phyloP scores from a whole-genome alignment of 2,888 invertebrate species.

The Cheiracanthium punctorium region DNA sequence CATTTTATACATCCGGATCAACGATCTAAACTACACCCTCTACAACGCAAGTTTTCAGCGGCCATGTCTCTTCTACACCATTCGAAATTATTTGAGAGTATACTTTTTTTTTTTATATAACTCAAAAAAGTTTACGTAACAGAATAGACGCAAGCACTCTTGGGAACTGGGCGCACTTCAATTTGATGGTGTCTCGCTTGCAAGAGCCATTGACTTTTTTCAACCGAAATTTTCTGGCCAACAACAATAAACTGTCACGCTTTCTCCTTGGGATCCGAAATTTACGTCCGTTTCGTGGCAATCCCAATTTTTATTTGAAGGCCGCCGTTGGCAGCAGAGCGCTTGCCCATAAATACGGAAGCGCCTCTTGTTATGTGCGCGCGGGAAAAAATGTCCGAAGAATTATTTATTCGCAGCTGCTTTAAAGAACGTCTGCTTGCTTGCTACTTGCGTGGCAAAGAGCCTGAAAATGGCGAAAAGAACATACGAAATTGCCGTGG shows the following conservation, averaged over 20 bases:
- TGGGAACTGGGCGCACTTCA: neutral
- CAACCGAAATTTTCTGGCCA: slow-evolving; percentile 9
- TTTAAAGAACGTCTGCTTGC: slow-evolving; percentile 20
- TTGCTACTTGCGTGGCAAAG: neutral
- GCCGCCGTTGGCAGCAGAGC: slow-evolving; percentile 20
- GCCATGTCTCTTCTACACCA: too few species aligned
- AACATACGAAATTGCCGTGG: neutral
- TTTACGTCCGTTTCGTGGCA: slow-evolving; percentile 37
- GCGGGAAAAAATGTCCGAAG: neutral
- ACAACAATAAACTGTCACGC: slow-evolving; percentile 46
- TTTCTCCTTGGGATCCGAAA: slow-evolving; percentile 41
- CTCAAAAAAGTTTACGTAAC: neutral
- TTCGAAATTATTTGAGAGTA: too few species aligned
- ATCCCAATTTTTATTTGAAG: slow-evolving; percentile 13
- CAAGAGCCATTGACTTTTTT: slow-evolving; percentile 8
- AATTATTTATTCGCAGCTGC: slow-evolving; percentile 38
- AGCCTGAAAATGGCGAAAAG: slow-evolving; percentile 12
- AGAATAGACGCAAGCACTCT: neutral
- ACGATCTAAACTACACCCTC: too few species aligned
- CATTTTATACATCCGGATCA: too few species aligned
- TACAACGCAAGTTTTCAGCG: too few species aligned
- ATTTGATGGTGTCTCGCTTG: neutral
- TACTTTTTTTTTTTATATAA: too few species aligned
- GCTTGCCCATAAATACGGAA: slow-evolving; percentile 37
- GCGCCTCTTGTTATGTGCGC: neutral